phyloP scores from a whole-genome alignment of 2,797 vertebrate species.

The Pempheris klunzingeri region DNA sequence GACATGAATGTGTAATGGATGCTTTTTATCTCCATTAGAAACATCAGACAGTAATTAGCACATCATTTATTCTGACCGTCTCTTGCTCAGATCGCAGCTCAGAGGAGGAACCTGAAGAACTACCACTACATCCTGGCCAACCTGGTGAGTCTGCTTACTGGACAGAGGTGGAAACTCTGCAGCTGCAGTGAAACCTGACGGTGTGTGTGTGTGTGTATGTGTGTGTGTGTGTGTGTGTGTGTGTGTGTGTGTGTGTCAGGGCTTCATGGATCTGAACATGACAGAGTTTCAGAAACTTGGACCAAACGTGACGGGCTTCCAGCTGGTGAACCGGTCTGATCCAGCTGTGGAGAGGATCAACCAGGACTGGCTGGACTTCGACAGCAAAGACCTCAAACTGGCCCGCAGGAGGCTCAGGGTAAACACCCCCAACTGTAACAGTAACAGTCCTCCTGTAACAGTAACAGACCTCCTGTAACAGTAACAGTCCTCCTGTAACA shows the following conservation, averaged over 20 bases:
- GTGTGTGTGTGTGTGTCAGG: constrained; percentile 79
- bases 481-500: no score
- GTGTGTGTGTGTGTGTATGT: not conserved
- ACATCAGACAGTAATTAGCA: constrained; percentile 56
- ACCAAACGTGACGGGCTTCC: constrained; percentile 96
- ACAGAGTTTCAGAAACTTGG: constrained; percentile 92
- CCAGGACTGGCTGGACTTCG: constrained; percentile 93
- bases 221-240: constrained; percentile 18
- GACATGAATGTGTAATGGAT: constrained; percentile 49
- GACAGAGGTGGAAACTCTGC: no score
- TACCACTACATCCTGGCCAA: constrained; percentile 97
- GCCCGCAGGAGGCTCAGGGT: constrained; percentile 92
- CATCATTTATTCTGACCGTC: constrained; percentile 31
- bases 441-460: no score
- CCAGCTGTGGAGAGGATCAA: constrained; percentile 87
- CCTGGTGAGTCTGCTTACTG: constrained; percentile 87
- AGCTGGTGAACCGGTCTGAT: constrained; percentile 92
- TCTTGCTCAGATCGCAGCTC: constrained; percentile 89
- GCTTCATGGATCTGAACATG: constrained; percentile 95
- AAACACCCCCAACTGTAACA: no score
- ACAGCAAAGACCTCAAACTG: constrained; percentile 92
- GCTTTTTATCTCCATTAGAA: constrained; percentile 65
- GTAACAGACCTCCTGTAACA: no score
- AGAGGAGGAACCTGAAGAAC: constrained; percentile 94
- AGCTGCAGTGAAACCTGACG: no score